phyloP scores from a whole-genome alignment of 2,888 invertebrate genomes.

The Stramonita haemastoma region DNA sequence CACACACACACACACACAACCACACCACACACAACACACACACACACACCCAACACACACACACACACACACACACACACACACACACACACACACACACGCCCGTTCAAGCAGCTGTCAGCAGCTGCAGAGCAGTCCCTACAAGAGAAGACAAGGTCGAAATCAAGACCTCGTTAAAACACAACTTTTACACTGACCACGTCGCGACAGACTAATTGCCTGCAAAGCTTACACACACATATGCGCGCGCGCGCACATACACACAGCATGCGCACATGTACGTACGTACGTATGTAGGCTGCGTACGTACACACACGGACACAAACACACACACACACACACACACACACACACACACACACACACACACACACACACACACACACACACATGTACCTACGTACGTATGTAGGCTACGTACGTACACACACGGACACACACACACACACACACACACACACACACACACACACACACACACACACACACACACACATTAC shows the following conservation, averaged over 20 bases:
- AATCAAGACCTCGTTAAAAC: background rate
- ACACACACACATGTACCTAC: background rate
- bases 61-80: too few relatives aligned
- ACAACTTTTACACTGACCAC: background rate
- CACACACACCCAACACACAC: background rate
- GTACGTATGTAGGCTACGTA: background rate
- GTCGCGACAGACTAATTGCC: too few relatives aligned
- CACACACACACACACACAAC: too few relatives aligned
- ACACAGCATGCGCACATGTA: too few relatives aligned
- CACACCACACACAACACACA: background rate
- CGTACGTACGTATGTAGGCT: too few relatives aligned
- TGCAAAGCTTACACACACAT: background rate
- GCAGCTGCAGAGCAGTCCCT: too few relatives aligned
- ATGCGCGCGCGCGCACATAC: too few relatives aligned
- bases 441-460: background rate
- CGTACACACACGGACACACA: background rate
- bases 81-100: too few relatives aligned
- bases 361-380: slow-evolving; percentile 9
- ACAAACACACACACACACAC: slow-evolving; percentile 6
- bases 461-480: slow-evolving; percentile 11
- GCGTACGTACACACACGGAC: too few relatives aligned
- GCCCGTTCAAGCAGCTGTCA: background rate
- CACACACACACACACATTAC: background rate
- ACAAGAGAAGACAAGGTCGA: too few relatives aligned
- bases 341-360: slow-evolving; percentile 19